These are phyloP conservation scores for Grammatotria lemairii DNA, from an alignment of 2,113 vertebrate genomes.

Conservation along the genomic window DNA sequence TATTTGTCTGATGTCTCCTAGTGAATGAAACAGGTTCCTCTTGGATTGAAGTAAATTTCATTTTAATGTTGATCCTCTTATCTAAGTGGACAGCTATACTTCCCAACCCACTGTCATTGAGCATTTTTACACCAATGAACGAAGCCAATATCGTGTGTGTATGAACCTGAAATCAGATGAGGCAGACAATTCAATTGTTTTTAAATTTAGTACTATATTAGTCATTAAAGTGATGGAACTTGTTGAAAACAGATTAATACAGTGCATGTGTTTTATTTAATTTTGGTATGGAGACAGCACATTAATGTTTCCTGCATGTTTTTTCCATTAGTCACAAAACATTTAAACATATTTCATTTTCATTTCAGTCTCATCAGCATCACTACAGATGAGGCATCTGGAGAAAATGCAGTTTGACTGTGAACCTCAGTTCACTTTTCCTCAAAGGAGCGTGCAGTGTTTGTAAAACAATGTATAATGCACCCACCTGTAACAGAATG, in stretches of 20 bases:
- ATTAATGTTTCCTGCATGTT: not conserved
- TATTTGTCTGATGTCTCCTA: not conserved
- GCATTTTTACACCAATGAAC: not conserved
- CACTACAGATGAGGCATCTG: not conserved
- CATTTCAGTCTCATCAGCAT: not conserved
- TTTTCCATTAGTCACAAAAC: not conserved
- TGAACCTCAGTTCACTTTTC: not conserved
- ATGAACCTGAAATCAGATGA: not conserved
- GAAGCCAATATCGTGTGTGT: not conserved
- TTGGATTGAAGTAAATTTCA: not conserved
- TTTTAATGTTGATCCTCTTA: not conserved
- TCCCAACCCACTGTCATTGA: not conserved
- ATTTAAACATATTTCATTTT: not conserved
- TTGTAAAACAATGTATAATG: not conserved
- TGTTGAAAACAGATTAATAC: not conserved
- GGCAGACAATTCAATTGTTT: not conserved
- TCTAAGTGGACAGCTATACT: not conserved
- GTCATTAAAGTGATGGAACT: not conserved
- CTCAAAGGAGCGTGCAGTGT: not conserved
- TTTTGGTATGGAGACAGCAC: not conserved
- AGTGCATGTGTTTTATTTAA: not conserved
- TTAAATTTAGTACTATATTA: not conserved
- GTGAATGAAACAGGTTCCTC: not conserved
- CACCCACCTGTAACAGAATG: not conserved
- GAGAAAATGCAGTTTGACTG: not conserved